Conservation (phyloP, 92 coral and sea anemone species). For the Diadumene lineata region DNA sequence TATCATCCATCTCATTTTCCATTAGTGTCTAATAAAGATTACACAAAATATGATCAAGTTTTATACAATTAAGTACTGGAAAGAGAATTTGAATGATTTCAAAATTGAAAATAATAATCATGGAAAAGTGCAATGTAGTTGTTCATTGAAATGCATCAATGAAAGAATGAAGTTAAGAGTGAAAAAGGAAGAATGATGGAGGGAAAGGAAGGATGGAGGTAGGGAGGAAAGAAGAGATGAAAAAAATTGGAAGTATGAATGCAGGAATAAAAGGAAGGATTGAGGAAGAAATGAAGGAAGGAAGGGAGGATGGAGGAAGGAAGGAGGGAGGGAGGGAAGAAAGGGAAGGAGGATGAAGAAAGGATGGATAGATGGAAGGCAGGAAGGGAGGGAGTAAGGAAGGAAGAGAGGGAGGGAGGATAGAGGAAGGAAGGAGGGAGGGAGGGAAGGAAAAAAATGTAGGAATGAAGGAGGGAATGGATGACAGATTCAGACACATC, state of each 20-base stretch:
- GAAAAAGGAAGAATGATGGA: no score
- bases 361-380: neutral
- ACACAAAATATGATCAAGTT: neutral
- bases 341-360: neutral
- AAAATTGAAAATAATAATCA: no score
- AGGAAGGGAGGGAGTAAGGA: neutral
- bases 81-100: no score
- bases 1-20: conserved; percentile 45
- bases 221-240: no score
- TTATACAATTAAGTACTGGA: no score
- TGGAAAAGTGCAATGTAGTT: no score
- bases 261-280: neutral
- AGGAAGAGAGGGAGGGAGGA: neutral
- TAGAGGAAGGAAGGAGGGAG: neutral
- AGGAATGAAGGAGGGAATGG: neutral
- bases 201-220: no score
- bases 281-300: neutral
- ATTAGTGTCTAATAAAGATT: conserved; percentile 62
- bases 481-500: neutral
- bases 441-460: neutral
- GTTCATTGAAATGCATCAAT: no score
- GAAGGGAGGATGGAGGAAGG: neutral
- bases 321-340: neutral
- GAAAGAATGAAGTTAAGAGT: no score
- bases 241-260: no score